Conservation (phyloP, 2,888 invertebrate species). For the Pammene aurita region DNA sequence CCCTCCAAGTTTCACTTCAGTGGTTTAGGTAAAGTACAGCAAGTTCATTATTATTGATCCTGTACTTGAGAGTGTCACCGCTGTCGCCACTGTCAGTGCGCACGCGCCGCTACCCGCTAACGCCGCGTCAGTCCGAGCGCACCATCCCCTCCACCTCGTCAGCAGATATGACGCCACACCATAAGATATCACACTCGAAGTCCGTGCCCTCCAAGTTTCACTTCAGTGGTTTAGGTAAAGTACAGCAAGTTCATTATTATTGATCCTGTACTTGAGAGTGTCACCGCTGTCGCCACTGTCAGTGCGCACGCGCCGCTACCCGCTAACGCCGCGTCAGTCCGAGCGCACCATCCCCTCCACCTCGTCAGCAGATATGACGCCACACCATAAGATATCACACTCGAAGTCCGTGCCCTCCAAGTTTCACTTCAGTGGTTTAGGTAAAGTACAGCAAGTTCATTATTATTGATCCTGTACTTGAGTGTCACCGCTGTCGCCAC, state of each 20-base stretch:
- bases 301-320: constrained; percentile 89
- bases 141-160: constrained; percentile 86
- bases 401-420: constrained; percentile 80
- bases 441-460: constrained; percentile 57
- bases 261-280: not conserved
- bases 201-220: constrained; percentile 78
- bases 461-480: too few relatives aligned
- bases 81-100: constrained; percentile 91
- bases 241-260: too few relatives aligned
- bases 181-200: constrained; percentile 78
- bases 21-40: constrained; percentile 83
- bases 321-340: constrained; percentile 91
- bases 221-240: constrained; percentile 88
- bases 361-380: constrained; percentile 88
- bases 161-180: constrained; percentile 89
- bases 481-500: constrained; percentile 87
- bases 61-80: constrained; percentile 66
- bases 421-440: constrained; percentile 88
- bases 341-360: constrained; percentile 87
- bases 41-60: too few relatives aligned
- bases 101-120: constrained; percentile 89
- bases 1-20: constrained; percentile 85
- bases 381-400: constrained; percentile 83
- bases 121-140: constrained; percentile 92
- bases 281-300: constrained; percentile 90